phyloP scores from a whole-genome alignment of 2,113 vertebrate genomes.

The Rhea pennata region DNA sequence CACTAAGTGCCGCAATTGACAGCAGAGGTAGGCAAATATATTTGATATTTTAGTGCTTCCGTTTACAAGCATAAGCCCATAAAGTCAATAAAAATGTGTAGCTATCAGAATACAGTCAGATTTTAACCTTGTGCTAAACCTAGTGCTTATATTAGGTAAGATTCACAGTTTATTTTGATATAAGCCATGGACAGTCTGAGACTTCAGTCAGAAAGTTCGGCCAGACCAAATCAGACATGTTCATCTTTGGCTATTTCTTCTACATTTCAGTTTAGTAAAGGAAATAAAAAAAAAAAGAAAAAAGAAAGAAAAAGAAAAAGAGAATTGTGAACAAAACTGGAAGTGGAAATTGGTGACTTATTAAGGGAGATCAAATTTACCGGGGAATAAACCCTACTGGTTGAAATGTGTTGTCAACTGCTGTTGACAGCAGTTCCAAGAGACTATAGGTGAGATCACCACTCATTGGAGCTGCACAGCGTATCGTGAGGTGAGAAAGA shows the following conservation, averaged over 20 bases:
- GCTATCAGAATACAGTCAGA: not conserved
- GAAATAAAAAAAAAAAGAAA: too few species aligned
- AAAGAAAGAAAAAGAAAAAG: too few species aligned
- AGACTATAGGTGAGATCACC: too few species aligned
- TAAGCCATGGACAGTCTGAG: not conserved
- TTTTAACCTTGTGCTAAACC: not conserved
- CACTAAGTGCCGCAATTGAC: not conserved
- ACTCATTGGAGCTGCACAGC: too few species aligned
- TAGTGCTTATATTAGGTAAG: not conserved
- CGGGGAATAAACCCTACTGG: too few species aligned
- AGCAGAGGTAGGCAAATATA: slow-evolving; percentile 2
- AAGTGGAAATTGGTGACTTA: too few species aligned
- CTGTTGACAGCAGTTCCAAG: too few species aligned
- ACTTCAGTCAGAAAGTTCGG: not conserved
- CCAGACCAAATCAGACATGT: not conserved
- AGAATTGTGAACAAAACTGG: too few species aligned
- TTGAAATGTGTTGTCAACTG: too few species aligned
- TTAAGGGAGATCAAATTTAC: too few species aligned
- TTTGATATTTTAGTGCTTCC: slow-evolving; percentile 17
- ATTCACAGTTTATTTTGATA: not conserved
- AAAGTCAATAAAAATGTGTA: not conserved
- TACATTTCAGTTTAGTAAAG: not conserved
- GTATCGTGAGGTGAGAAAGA: too few species aligned
- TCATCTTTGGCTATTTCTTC: not conserved
- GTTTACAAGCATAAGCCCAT: not conserved